These are phyloP conservation scores for Perizoma flavofasciatum DNA, from an alignment of 2,888 invertebrate genomes.

Conservation along the genomic window DNA sequence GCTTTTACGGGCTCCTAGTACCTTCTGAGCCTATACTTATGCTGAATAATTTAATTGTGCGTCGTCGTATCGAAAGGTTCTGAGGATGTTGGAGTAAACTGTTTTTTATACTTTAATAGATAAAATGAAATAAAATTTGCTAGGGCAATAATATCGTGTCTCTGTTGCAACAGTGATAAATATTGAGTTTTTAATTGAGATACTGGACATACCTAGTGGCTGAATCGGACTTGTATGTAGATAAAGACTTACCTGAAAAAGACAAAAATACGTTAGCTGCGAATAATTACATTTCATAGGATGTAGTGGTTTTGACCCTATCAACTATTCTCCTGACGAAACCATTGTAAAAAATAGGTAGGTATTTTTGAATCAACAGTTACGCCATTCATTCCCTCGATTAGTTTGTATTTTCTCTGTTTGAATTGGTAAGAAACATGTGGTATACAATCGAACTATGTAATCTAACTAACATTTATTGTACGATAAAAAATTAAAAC, in stretches of 20 bases:
- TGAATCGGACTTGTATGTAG: neutral
- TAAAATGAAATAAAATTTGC: constrained; percentile 1
- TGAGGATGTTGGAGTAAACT: constrained; percentile 17
- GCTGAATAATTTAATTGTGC: constrained; percentile 70
- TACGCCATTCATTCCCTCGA: too few species aligned
- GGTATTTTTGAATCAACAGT: too few species aligned
- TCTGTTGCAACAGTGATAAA: neutral
- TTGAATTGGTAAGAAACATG: too few species aligned
- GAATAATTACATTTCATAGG: too few species aligned
- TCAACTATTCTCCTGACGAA: too few species aligned
- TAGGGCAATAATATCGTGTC: constrained; percentile 3
- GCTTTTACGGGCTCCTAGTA: constrained; percentile 65
- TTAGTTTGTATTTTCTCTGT: too few species aligned
- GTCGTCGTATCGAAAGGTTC: constrained; percentile 22
- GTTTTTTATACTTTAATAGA: constrained; percentile 12
- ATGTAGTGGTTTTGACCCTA: too few species aligned
- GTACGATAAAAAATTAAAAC: too few species aligned
- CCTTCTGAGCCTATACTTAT: constrained; percentile 47
- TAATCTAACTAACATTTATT: too few species aligned
- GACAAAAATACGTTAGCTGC: constrained; percentile 11
- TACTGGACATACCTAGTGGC: neutral
- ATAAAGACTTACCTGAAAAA: constrained; percentile 27
- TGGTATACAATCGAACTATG: too few species aligned
- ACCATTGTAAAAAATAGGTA: too few species aligned
- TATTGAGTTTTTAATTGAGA: neutral